Base-by-base conservation (phyloP, 2,888 invertebrate genomes). In the Exocentrus adspersus region DNA sequence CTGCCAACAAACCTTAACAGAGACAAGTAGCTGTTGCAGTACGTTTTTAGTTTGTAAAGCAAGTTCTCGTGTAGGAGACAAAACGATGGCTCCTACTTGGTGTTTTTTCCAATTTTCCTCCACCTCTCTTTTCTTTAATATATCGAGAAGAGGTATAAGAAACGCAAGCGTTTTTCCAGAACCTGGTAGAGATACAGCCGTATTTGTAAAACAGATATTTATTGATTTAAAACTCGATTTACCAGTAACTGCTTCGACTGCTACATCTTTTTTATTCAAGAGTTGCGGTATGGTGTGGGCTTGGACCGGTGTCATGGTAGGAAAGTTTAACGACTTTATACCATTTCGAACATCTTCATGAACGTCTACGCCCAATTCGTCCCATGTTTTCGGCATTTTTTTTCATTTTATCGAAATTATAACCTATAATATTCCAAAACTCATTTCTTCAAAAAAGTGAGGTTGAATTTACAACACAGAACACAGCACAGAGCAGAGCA, bases 161-260 rank as follows among this genome's bases (percentile, higher is more conserved):
- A 98, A 99, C 0, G 98, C 97, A 37, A 99, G 83, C 0, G 98
- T 99, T 84, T 99, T 99, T 0, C 99, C 99, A 69, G 98, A 98
- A 2, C 99, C 99, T 80, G 20, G 57, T 70, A 69, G 7, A 24
- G 24, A 24, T 7, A 24, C 50, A 54, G 60, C 7, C 6, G 54
- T 14, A 30, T 48, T 28, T 42, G 21, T n/a, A 37, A 45, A 19
- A 20, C n/a, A 58, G 24, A 24, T 20, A 16, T n/a, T 28, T 52
- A 52, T 10, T 10, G 9, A 17, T 17, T 2, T 2, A 24, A 37
- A 10, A n/a, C 24, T n/a, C 30, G 16, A 14, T 41, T 48, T 58
- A 80, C 81, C 82, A 0, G 99, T 99, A 0, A 98, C 95, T 2
- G 99, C 98, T 83, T 99, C 98, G 0, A 94, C 98, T 0, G 95